Conservation (phyloP, 2,797 vertebrate genomes). For the Eidolon dupreanum region DNA sequence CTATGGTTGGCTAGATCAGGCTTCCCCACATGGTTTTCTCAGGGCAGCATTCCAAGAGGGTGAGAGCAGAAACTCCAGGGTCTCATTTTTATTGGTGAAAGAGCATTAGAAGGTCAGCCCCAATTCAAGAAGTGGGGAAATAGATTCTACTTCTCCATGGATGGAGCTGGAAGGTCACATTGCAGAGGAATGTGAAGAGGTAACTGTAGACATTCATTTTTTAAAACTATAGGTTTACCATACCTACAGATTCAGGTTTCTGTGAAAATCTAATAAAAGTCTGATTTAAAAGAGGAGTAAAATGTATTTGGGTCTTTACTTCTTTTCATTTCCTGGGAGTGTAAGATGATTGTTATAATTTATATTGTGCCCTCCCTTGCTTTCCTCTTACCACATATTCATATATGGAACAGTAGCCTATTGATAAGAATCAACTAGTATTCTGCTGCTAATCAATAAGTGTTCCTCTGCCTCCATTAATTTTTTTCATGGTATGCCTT, state of each 20-base stretch:
- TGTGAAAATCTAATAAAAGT: slow-evolving; percentile 29
- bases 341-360: neutral
- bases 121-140: neutral
- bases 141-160: neutral
- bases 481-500: slow-evolving; percentile 7
- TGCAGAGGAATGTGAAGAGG: neutral
- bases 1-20: neutral
- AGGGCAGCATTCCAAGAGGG: neutral
- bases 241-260: neutral
- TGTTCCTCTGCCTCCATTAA: neutral
- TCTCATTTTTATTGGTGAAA: neutral
- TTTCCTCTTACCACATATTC: slow-evolving; percentile 32
- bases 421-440: neutral
- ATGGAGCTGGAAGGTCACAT: neutral
- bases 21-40: neutral
- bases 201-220: neutral
- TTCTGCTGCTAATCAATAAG: slow-evolving; percentile 22
- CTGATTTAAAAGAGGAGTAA: neutral
- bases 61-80: neutral
- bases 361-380: neutral
- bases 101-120: neutral
- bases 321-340: neutral
- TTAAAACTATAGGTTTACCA: neutral
- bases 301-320: neutral
- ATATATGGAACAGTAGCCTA: neutral